Evolutionary conservation across 2,888 invertebrate genomes (phyloP), one percentile per base, ranked within the genome.

Genomic region (Euphydryas editha): DNA sequence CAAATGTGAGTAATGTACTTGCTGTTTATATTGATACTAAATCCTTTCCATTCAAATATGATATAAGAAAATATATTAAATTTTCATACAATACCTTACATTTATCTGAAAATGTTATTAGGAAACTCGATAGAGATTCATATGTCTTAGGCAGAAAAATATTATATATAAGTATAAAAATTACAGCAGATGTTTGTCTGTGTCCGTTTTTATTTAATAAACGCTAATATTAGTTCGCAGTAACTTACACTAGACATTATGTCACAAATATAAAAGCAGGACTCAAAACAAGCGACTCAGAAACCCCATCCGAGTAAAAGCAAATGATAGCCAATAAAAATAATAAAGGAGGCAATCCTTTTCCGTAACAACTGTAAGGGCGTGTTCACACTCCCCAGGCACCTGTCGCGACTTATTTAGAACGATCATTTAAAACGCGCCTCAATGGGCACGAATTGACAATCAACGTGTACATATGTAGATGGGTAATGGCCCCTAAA

Each of bases 331-430:
- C 51, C 80, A 87, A 88, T 90, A 90, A 90, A 88, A 90, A 89
- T 86, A 88, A 88, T 87, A 90, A 87, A 82, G 78, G 74, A 79
- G 78, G 84, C 80, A 89, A 92, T 90, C 90, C 90, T 90, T 92
- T 90, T 85, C 83, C 80, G 77, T 81, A 81, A 54, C 65, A 58
- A 58, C 36, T 54, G 46, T 55, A 87, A 85, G 87, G 87, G 82
- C 77, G 77, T 79, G 71, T 84, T 84, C 84, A 85, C 81, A 68
- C 76, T 81, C 87, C 86, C 89, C 58, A 37, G 87, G 76, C 85
- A 88, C 88, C 88, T 88, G 86, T 78, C 78, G 83, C 84, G 76
- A 78, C 77, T 83, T 87, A 90, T 90, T 90, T 90, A 90, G 87
- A 74, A 81, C 78, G 65, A 80, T 82, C 81, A 78, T 81, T 87